Percentiles rank a stretch among this genome's conserved stretches.
phyloP scores from a whole-genome alignment of 1,140 invertebrate genomes.

The Temnothorax curvispinosus region DNA sequence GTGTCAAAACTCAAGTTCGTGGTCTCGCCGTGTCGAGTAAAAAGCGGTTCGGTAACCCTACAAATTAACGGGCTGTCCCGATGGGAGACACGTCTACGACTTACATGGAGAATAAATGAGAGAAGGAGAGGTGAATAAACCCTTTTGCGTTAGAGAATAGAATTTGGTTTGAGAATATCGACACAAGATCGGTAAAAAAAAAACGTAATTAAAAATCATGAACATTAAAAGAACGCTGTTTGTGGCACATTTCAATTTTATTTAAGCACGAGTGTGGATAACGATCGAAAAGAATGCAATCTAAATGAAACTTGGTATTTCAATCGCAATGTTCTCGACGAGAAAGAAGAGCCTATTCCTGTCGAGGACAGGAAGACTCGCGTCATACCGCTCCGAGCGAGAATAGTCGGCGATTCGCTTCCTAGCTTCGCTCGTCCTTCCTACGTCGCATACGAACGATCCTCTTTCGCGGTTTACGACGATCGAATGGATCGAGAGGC shows the following conservation, averaged over 20 bases:
- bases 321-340: conserved; percentile 11
- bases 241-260: not conserved
- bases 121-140: conserved; percentile 19
- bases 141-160: not conserved
- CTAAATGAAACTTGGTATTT: conserved; percentile 11
- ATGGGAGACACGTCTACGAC: not conserved
- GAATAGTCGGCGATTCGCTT: conserved; percentile 36
- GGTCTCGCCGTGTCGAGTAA: conserved; percentile 71
- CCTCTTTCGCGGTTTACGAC: conserved; percentile 40
- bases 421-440: conserved; percentile 44
- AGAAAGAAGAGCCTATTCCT: conserved; percentile 30
- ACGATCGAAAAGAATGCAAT: conserved; percentile 1
- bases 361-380: conserved; percentile 35
- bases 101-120: not conserved
- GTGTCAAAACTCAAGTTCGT: conserved; percentile 84
- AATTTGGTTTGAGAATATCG: not conserved
- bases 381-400: conserved; percentile 17
- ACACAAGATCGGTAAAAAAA: not conserved
- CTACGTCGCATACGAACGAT: conserved; percentile 56
- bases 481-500: conserved; percentile 23
- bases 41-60: conserved; percentile 79
- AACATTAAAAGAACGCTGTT: not conserved
- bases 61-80: conserved; percentile 79
- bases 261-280: not conserved
- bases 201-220: not conserved